Percentiles rank a stretch among this genome's conserved stretches.
Conservation (phyloP, 1,140 invertebrate species). For the Galleria mellonella region DNA sequence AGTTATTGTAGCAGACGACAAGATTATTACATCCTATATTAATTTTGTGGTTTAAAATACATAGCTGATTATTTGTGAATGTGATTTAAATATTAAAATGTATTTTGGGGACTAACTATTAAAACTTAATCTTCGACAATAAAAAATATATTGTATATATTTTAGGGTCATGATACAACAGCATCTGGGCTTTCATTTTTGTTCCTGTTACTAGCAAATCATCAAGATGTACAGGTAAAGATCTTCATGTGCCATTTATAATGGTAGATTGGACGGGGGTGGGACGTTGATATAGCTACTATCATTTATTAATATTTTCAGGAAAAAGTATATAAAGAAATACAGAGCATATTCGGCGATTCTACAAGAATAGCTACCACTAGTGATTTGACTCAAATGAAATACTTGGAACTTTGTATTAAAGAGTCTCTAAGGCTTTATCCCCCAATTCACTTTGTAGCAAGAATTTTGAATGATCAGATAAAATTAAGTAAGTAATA, state of each 20-base stretch:
- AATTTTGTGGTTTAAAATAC: too few relatives aligned
- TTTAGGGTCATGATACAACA: conserved; percentile 51
- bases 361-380: conserved; percentile 49
- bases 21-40: too few relatives aligned
- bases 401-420: conserved; percentile 77
- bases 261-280: not conserved
- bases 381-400: conserved; percentile 74
- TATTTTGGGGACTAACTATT: too few relatives aligned
- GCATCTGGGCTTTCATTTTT: conserved; percentile 29
- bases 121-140: too few relatives aligned
- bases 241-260: not conserved
- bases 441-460: conserved; percentile 77
- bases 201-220: conserved; percentile 31
- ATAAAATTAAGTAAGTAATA: not conserved
- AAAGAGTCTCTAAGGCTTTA: conserved; percentile 75
- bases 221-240: conserved; percentile 4
- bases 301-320: not conserved
- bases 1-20: not conserved
- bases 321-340: conserved; percentile 68
- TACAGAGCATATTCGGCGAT: conserved; percentile 71
- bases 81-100: too few relatives aligned
- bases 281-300: not conserved
- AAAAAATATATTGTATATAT: too few relatives aligned
- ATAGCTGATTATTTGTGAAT: too few relatives aligned
- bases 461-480: not conserved